These are phyloP conservation scores for Nemoura dubitans DNA, from an alignment of 2,888 invertebrate genomes.

Conservation along the genomic window DNA sequence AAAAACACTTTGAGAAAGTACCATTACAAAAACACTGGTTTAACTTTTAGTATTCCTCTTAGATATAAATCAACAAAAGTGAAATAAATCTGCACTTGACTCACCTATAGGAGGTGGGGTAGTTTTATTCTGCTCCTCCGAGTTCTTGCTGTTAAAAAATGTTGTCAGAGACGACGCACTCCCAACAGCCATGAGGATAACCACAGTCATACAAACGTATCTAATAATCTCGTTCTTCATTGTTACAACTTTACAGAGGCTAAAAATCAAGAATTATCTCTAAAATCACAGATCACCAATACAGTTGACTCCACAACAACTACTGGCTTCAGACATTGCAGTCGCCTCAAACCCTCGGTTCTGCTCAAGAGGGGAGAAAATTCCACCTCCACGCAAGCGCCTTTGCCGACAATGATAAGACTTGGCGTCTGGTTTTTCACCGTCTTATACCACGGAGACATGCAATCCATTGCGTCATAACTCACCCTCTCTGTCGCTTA, in stretches of 20 bases:
- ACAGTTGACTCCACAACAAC: background rate
- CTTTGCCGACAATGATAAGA: background rate
- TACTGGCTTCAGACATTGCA: background rate
- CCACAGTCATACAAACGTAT: background rate
- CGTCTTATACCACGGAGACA: background rate
- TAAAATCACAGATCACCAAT: background rate
- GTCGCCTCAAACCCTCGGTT: background rate
- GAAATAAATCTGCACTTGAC: no score
- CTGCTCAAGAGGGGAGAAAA: background rate
- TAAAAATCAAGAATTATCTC: background rate
- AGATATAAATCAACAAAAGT: no score
- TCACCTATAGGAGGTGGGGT: no score
- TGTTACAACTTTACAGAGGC: background rate
- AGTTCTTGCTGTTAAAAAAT: no score
- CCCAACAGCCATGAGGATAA: background rate
- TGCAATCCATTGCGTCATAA: background rate
- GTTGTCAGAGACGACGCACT: slow-evolving; percentile 31
- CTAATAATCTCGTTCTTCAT: background rate
- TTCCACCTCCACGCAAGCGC: background rate
- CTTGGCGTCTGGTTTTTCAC: background rate
- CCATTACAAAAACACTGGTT: no score
- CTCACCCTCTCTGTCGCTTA: background rate
- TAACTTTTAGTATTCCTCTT: no score
- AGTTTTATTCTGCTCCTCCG: no score
- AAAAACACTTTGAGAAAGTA: no score